These are phyloP conservation scores for Mesocentrotus franciscanus DNA, from an alignment of 53 echinoderm and acorn worm genomes.

Conservation along the genomic window DNA sequence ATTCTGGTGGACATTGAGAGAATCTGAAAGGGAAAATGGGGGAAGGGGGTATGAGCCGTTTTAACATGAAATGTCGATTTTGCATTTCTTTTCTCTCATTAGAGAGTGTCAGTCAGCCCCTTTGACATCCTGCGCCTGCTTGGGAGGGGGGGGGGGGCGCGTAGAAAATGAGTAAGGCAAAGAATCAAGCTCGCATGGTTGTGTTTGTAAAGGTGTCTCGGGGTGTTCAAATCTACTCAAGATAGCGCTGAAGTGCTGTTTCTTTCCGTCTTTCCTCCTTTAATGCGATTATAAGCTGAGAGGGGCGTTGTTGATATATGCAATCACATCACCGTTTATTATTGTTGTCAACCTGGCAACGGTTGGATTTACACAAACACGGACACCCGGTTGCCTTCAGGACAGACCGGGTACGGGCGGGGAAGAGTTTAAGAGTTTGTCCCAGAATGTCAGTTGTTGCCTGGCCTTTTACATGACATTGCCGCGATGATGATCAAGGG, in stretches of 20 bases:
- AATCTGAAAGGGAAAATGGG: too few species aligned
- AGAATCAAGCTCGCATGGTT: background rate
- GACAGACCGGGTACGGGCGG: background rate
- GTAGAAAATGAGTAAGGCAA: background rate
- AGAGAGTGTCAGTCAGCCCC: too few species aligned
- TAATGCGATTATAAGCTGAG: conserved; percentile 10
- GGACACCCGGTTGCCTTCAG: background rate
- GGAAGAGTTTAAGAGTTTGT: background rate
- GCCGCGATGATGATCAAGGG: background rate
- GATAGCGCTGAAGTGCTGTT: background rate
- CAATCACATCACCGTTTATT: conserved; percentile 18
- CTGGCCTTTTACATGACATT: background rate
- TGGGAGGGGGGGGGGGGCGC: background rate
- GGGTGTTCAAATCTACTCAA: background rate
- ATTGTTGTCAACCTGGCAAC: conserved; percentile 7
- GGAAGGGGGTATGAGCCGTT: too few species aligned
- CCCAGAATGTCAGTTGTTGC: conserved; percentile 1
- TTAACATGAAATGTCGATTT: too few species aligned
- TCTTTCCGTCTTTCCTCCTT: background rate
- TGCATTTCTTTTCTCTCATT: too few species aligned
- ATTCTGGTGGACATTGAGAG: too few species aligned
- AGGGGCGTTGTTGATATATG: conserved; percentile 6
- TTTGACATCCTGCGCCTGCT: too few species aligned
- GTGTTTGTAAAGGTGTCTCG: background rate
- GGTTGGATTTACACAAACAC: background rate